Conservation (phyloP, 2,888 invertebrate species). For the Ryuthela nishihirai region DNA sequence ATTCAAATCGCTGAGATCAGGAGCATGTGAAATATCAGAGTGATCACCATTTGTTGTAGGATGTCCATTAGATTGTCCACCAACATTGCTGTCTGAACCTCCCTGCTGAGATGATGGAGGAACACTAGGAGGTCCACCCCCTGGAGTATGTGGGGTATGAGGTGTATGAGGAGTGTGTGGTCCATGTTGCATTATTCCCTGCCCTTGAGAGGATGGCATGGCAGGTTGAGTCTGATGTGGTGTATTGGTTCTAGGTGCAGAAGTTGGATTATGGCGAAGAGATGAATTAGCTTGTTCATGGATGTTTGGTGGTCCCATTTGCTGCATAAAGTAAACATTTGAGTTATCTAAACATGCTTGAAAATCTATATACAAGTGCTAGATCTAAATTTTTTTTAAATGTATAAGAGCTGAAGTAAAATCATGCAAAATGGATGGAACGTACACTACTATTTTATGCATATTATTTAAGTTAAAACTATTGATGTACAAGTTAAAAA, state of each 20-base stretch:
- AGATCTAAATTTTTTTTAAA: too few relatives aligned
- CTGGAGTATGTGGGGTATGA: conserved; percentile 68
- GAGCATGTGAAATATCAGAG: conserved; percentile 21
- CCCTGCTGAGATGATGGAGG: conserved; percentile 38
- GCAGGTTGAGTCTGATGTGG: conserved; percentile 22
- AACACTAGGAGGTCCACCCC: conserved; percentile 45
- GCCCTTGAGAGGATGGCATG: conserved; percentile 23
- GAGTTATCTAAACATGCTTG: background rate
- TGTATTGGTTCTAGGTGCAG: conserved; percentile 25
- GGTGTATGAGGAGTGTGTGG: conserved; percentile 62
- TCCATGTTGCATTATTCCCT: conserved; percentile 50
- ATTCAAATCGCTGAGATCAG: conserved; percentile 63
- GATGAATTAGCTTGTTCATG: conserved; percentile 28
- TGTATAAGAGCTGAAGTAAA: too few relatives aligned
- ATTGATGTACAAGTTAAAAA: too few relatives aligned
- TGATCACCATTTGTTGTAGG: conserved; percentile 39
- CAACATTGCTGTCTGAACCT: conserved; percentile 44
- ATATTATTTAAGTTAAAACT: too few relatives aligned
- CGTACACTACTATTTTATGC: too few relatives aligned
- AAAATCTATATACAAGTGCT: too few relatives aligned
- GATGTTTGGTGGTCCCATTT: conserved; percentile 34
- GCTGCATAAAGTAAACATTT: conserved; percentile 9
- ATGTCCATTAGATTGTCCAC: conserved; percentile 50
- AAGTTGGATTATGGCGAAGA: conserved; percentile 14
- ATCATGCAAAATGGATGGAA: too few relatives aligned